Evolutionary conservation across 2,797 vertebrate species (phyloP).

Genomic region (Botia almorhae): DNA sequence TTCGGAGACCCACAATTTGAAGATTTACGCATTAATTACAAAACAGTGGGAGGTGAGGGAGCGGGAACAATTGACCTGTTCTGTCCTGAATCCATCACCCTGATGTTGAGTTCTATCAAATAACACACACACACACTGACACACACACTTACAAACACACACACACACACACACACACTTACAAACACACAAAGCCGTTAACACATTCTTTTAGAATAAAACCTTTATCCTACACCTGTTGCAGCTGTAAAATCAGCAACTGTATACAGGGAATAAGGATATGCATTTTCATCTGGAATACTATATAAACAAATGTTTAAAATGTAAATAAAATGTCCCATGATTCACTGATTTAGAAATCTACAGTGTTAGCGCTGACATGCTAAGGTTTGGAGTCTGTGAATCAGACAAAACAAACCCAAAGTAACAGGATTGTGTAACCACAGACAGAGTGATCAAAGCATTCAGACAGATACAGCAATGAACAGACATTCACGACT

Average conservation of each 20-base stretch:
- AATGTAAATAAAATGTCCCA: too few relatives aligned
- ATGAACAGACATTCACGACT: too few relatives aligned
- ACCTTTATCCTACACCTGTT: neutral
- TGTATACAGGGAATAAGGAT: neutral
- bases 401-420: conserved; percentile 36
- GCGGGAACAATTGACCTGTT: neutral
- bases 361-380: conserved; percentile 1
- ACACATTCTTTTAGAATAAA: neutral
- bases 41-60: neutral
- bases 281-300: neutral
- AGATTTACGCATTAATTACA: conserved; percentile 13
- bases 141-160: neutral
- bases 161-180: neutral
- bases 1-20: neutral
- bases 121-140: neutral
- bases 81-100: neutral
- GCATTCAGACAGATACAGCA: too few relatives aligned
- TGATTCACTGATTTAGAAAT: neutral
- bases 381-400: neutral
- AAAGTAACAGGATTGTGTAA: conserved; percentile 23
- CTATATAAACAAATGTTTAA: too few relatives aligned
- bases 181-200: neutral
- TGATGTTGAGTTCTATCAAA: neutral
- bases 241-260: neutral
- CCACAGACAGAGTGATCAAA: too few relatives aligned